Percentiles rank a stretch among this genome's conserved stretches.
phyloP scores from a whole-genome alignment of 2,113 vertebrate species.

The Nettapus auritus region DNA sequence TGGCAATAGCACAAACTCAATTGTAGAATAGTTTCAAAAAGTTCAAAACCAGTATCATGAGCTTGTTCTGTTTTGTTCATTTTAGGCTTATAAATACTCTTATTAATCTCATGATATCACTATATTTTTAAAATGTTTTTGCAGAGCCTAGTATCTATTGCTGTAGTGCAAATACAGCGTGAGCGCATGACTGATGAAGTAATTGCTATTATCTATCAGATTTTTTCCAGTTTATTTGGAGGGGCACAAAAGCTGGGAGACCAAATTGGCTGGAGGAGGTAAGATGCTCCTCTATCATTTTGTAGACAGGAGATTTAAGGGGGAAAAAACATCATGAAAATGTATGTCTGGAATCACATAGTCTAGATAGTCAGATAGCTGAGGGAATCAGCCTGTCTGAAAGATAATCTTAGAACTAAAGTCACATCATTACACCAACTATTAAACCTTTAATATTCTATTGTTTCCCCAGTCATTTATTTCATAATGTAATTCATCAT shows the following conservation, averaged over 20 bases:
- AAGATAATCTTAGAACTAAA: background rate
- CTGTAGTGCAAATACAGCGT: background rate
- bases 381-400: background rate
- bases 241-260: background rate
- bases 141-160: background rate
- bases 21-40: background rate
- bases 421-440: background rate
- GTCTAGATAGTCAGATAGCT: too few relatives aligned
- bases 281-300: background rate
- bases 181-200: background rate
- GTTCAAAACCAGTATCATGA: background rate
- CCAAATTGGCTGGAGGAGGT: background rate
- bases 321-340: background rate
- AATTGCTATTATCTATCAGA: background rate
- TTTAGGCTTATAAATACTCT: background rate
- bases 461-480: background rate
- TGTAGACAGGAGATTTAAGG: background rate
- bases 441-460: background rate
- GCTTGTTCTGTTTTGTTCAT: background rate
- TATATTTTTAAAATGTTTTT: background rate
- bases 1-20: background rate
- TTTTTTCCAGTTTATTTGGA: background rate
- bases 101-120: background rate
- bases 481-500: background rate
- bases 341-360: background rate